A percentile compares a stretch with the other conserved stretches of the same genome.
Evolutionary conservation across 2,113 vertebrate species (phyloP).

Genomic region (Melanocharis versteri): DNA sequence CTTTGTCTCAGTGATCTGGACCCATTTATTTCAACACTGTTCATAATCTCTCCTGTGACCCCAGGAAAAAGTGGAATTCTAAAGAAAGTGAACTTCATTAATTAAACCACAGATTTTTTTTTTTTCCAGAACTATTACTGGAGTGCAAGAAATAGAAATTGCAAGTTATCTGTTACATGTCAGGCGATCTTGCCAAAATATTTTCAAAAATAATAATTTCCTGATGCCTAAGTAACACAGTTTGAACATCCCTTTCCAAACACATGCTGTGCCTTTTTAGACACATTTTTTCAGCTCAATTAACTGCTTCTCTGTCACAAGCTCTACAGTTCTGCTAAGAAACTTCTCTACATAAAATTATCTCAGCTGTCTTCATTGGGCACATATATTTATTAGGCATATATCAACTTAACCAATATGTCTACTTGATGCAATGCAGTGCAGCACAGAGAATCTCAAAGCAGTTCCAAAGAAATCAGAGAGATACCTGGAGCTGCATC

Average conservation of each 20-base stretch:
- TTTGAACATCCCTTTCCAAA: not conserved
- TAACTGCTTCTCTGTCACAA: not conserved
- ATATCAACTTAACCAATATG: not conserved
- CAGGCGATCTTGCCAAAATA: conserved; percentile 11
- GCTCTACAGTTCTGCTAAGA: not conserved
- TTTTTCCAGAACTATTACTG: not conserved
- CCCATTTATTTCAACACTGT: not conserved
- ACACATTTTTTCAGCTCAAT: not conserved
- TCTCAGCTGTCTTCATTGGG: not conserved
- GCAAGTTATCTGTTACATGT: not conserved
- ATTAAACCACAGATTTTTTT: not conserved
- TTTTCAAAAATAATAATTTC: conserved; percentile 28
- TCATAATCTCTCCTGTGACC: not conserved
- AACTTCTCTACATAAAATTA: not conserved
- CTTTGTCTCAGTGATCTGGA: not conserved
- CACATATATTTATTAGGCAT: not conserved
- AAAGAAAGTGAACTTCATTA: not conserved
- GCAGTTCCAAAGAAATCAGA: not conserved
- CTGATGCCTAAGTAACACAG: not conserved
- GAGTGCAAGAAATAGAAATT: not conserved
- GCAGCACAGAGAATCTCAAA: not conserved
- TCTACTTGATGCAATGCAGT: not conserved
- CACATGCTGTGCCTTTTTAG: not conserved
- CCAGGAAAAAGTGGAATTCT: not conserved
- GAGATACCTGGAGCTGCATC: not conserved